phyloP scores from a whole-genome alignment of 2,797 vertebrate genomes.

The Neopelma chrysocephalum region DNA sequence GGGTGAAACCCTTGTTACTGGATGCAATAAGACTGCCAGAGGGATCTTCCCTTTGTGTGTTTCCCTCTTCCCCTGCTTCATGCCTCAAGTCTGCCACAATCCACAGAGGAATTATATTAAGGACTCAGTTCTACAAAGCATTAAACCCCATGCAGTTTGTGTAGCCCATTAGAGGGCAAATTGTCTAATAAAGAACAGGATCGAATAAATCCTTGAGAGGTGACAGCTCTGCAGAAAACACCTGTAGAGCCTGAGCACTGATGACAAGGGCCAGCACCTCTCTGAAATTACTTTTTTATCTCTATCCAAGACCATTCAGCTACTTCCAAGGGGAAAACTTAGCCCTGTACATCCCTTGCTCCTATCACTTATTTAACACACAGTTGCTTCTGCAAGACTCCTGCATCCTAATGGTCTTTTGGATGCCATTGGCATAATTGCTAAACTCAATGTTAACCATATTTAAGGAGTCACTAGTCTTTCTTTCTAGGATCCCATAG shows the following conservation, averaged over 20 bases:
- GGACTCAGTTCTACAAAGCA: background rate
- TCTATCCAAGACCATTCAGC: background rate
- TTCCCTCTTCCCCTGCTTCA: background rate
- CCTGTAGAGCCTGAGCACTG: background rate
- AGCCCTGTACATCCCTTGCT: background rate
- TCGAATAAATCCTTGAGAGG: background rate
- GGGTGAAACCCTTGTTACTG: background rate
- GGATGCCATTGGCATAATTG: background rate
- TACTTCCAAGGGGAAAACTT: background rate
- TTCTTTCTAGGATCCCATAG: conserved; percentile 64
- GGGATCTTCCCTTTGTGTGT: background rate
- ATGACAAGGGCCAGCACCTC: background rate
- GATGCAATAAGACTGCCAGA: background rate
- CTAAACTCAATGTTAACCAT: conserved; percentile 11
- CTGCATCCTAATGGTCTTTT: background rate
- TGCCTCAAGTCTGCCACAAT: background rate
- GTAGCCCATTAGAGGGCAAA: background rate
- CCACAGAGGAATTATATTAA: background rate
- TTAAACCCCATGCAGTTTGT: background rate
- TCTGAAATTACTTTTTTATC: background rate
- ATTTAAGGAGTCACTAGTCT: conserved; percentile 63
- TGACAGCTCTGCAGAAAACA: background rate
- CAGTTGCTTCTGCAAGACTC: background rate
- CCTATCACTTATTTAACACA: background rate
- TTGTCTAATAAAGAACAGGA: background rate